These are phyloP conservation scores for Leptopterna dolabrata DNA, from an alignment of 2,888 invertebrate genomes.

Conservation along the genomic window DNA sequence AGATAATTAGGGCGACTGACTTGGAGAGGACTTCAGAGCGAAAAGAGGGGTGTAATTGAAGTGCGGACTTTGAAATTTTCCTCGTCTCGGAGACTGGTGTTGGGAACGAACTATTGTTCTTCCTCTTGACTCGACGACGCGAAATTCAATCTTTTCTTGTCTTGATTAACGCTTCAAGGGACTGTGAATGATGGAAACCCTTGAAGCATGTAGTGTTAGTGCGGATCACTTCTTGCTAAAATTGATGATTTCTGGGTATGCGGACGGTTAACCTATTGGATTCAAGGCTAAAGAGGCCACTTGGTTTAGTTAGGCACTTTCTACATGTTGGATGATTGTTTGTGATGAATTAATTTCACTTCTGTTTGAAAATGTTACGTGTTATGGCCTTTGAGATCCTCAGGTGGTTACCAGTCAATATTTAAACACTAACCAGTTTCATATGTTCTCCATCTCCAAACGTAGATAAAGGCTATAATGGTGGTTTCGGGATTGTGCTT, in stretches of 20 bases:
- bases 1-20: constrained; percentile 32
- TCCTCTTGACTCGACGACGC: neutral
- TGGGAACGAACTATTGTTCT: neutral
- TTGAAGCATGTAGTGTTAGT: neutral
- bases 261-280: too few relatives aligned
- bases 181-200: neutral
- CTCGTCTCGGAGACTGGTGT: neutral
- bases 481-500: too few relatives aligned
- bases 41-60: neutral
- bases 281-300: too few relatives aligned
- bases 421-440: too few relatives aligned
- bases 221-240: neutral
- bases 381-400: too few relatives aligned
- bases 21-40: neutral
- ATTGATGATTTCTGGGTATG: neutral
- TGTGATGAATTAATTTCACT: too few relatives aligned
- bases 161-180: neutral
- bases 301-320: too few relatives aligned
- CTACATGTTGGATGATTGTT: too few relatives aligned
- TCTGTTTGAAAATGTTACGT: too few relatives aligned
- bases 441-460: too few relatives aligned
- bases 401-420: too few relatives aligned
- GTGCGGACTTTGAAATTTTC: neutral
- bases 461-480: too few relatives aligned
- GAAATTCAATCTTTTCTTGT: neutral